Evolutionary conservation across 37 sponge, comb jelly and placozoan species (phyloP).

Genomic region (Halichondria panicea): DNA sequence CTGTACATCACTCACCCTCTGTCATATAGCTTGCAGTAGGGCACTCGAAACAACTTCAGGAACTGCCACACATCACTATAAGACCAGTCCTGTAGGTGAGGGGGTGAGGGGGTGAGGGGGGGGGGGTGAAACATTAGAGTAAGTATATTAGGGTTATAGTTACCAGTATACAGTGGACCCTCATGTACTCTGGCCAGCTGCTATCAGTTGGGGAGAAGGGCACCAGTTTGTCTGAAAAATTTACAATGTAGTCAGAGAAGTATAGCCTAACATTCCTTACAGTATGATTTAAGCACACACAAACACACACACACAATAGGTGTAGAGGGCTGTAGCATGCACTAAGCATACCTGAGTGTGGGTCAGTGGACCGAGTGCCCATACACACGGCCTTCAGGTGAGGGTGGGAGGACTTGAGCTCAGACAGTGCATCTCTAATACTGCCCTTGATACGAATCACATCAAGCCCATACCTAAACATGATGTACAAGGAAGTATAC

Average conservation of each 20-base stretch:
- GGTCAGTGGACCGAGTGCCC: slow-evolving; percentile 92
- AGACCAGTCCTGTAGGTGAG: slow-evolving; percentile 80
- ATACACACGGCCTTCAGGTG: slow-evolving; percentile 83
- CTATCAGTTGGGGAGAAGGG: slow-evolving; percentile 78
- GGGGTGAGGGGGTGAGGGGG: background rate
- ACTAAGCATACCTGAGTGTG: slow-evolving; percentile 44
- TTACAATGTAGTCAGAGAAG: background rate
- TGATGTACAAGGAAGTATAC: background rate
- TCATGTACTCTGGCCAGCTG: slow-evolving; percentile 88
- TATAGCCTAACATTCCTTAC: background rate
- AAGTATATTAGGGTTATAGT: background rate
- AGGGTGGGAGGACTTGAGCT: slow-evolving; percentile 60
- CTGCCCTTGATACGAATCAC: slow-evolving; percentile 40
- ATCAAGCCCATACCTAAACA: slow-evolving; percentile 65
- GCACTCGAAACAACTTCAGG: slow-evolving; percentile 63
- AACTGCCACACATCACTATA: slow-evolving; percentile 87
- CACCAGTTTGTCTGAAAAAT: slow-evolving; percentile 8
- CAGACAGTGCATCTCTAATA: slow-evolving; percentile 57
- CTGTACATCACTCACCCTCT: slow-evolving; percentile 59
- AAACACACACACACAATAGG: background rate
- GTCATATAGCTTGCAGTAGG: slow-evolving; percentile 92
- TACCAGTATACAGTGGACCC: slow-evolving; percentile 86
- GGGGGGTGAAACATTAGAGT: background rate
- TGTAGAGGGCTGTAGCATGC: background rate
- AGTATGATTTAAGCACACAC: background rate